Evolutionary conservation across 1,140 invertebrate species (phyloP), one percentile per base, ranked within the genome.

Genomic region (Dryas iulia): DNA sequence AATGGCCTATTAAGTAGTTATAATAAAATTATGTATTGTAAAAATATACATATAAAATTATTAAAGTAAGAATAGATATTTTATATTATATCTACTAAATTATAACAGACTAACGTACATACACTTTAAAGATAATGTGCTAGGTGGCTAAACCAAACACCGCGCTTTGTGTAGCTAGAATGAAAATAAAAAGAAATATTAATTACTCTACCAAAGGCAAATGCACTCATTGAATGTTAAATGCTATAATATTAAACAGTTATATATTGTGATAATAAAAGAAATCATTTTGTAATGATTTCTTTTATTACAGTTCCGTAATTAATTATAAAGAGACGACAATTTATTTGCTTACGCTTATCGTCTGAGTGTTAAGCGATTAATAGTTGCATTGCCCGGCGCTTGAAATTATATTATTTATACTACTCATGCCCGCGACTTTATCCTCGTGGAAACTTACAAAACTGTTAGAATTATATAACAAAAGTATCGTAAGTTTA

Each of bases 311-410:
- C 52, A 25, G 25, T 61, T 59, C 18, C 53, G 53, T 60, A 35
- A 67, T 56, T 62, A 61, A 61, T 56, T 68, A 12, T 11, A 61
- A 61, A 47, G n/a, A 47, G 21, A 28, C 24, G 12, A 23, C 4
- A 57, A 14, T 24, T 56, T 60, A 67, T 39, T 67, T 61, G 28
- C 59, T 53, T 39, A n/a, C n/a, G n/a, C n/a, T n/a, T n/a, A n/a
- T n/a, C n/a, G n/a, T n/a, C n/a, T 21, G n/a, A 26, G 8, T 54
- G 18, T 39, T 62, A 31, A 26, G 24, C 30, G 47, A 60, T 61
- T 61, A 68, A 68, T 68, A 68, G 66, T 58, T 57, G 24, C 62
- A 57, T 62, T 69, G 66, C 31, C 53, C 66, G 33, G 56, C 24
- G 23, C 21, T 52, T n/a, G n/a, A 30, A 39, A 33, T 10, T 33